Percentiles rank a stretch among this genome's conserved stretches.
Conservation (phyloP, 2,797 vertebrate genomes). For the Rhynchotus rufescens region DNA sequence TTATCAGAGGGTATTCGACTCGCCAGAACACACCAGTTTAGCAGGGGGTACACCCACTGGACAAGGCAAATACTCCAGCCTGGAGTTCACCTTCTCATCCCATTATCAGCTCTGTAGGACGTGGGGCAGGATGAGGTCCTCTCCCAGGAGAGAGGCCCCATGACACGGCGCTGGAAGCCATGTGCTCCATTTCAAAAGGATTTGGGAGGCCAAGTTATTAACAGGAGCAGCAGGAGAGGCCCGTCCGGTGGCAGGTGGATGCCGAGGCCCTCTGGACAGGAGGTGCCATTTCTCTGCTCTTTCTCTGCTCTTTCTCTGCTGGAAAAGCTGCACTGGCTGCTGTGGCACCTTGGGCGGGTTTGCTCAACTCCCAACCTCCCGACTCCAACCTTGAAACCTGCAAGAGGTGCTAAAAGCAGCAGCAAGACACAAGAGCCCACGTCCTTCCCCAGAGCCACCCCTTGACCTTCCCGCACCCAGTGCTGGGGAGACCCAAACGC, state of each 20-base stretch:
- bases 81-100: neutral
- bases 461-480: neutral
- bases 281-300: neutral
- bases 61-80: neutral
- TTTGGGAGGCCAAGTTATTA: neutral
- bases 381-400: neutral
- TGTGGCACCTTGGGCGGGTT: neutral
- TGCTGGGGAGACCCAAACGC: fast-evolving
- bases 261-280: neutral
- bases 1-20: neutral
- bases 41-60: neutral
- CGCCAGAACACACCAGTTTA: neutral
- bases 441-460: neutral
- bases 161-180: neutral
- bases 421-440: neutral
- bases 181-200: fast-evolving
- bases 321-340: neutral
- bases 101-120: neutral
- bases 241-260: neutral
- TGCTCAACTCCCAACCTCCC: neutral
- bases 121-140: neutral
- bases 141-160: neutral
- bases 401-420: neutral
- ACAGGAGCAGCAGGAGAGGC: neutral
- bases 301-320: neutral